These are phyloP conservation scores for Ctenicera cuprea DNA, from an alignment of 2,888 invertebrate genomes.

Conservation along the genomic window DNA sequence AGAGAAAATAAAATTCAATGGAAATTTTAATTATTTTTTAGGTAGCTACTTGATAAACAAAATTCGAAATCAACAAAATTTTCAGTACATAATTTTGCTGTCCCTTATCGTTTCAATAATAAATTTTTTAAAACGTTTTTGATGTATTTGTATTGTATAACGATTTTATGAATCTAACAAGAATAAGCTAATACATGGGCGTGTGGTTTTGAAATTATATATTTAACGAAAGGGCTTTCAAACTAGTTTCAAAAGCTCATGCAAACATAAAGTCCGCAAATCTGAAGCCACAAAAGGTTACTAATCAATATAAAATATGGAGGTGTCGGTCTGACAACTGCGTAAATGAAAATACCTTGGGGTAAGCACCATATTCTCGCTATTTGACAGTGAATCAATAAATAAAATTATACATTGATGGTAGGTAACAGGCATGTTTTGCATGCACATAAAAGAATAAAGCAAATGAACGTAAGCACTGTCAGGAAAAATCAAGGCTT, in stretches of 20 bases:
- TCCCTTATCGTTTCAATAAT: too few species aligned
- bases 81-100: too few species aligned
- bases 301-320: conserved; percentile 1
- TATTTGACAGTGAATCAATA: conserved; percentile 11
- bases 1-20: too few species aligned
- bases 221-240: neutral
- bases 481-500: neutral
- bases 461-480: neutral
- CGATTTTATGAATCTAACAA: too few species aligned
- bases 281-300: conserved; percentile 7
- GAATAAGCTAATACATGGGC: too few species aligned
- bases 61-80: too few species aligned
- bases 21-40: too few species aligned
- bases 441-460: conserved; percentile 2
- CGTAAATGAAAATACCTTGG: conserved; percentile 1
- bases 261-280: neutral
- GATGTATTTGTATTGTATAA: too few species aligned
- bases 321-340: conserved; percentile 2
- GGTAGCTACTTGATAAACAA: too few species aligned
- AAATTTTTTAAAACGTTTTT: too few species aligned
- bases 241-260: neutral
- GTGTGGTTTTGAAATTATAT: too few species aligned
- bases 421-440: conserved; percentile 1
- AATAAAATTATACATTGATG: conserved; percentile 4
- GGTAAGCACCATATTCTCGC: neutral